A percentile compares a stretch with the other conserved stretches of the same genome.
phyloP scores from a whole-genome alignment of 2,797 vertebrate genomes.

The Bufotes viridis region DNA sequence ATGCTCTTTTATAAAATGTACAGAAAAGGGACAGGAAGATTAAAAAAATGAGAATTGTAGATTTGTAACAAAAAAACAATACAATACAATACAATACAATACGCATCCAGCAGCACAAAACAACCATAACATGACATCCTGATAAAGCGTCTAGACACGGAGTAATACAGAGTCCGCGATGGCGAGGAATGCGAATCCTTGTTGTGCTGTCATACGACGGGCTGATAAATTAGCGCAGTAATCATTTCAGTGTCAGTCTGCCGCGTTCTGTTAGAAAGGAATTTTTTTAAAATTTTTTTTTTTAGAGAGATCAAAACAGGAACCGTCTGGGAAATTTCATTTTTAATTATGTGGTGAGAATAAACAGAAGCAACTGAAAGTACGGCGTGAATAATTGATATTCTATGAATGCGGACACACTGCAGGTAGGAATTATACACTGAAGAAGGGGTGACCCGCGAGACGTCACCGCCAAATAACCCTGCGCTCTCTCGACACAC shows the following conservation, averaged over 20 bases:
- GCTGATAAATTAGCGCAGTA: conserved; percentile 36
- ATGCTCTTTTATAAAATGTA: too few species aligned
- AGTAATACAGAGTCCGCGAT: background rate
- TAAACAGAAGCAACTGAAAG: conserved; percentile 40
- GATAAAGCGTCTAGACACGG: conserved; percentile 17
- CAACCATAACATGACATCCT: background rate
- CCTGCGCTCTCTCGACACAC: conserved; percentile 1
- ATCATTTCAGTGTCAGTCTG: conserved; percentile 21
- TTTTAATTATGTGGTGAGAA: conserved; percentile 56
- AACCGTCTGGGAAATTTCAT: conserved; percentile 44
- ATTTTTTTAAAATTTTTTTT: conserved; percentile 26
- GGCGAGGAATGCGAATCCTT: background rate
- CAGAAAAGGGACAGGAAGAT: too few species aligned
- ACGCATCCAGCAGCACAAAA: background rate
- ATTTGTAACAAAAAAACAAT: background rate
- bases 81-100: background rate
- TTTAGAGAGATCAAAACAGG: conserved; percentile 38
- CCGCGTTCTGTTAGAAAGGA: background rate
- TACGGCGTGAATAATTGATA: conserved; percentile 54
- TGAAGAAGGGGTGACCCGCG: conserved; percentile 34
- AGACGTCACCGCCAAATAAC: conserved; percentile 52
- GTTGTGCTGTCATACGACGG: background rate
- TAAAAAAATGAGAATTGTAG: too few species aligned
- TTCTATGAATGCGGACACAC: conserved; percentile 26
- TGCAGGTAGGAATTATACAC: conserved; percentile 51